Conservation (phyloP, 2,797 vertebrate species). For the Podarcis siculus region DNA sequence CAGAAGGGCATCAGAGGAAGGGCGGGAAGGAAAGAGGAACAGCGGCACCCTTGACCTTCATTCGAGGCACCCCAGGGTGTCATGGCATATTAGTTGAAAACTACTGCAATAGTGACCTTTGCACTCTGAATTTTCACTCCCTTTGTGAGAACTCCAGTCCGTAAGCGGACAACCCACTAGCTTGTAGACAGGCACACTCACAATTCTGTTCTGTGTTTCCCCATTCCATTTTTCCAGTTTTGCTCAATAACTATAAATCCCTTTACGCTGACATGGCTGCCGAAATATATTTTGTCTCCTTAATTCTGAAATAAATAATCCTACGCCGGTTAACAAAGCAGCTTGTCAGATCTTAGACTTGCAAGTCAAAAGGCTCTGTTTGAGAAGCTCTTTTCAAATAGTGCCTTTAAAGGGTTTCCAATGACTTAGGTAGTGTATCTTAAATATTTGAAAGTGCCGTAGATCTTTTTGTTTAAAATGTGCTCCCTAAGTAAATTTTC, state of each 20-base stretch:
- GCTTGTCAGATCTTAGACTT: not conserved
- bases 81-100: too few species aligned
- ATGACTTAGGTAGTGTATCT: not conserved
- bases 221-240: not conserved
- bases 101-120: too few species aligned
- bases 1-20: too few species aligned
- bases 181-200: not conserved
- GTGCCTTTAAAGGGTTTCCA: not conserved
- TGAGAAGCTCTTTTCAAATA: not conserved
- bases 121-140: too few species aligned
- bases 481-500: slow-evolving; percentile 25
- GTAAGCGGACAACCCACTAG: too few species aligned
- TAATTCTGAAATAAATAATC: slow-evolving; percentile 19
- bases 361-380: not conserved
- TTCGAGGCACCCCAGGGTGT: too few species aligned
- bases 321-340: not conserved
- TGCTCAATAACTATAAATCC: not conserved
- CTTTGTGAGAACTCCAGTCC: too few species aligned
- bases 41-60: too few species aligned
- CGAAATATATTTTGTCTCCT: rapidly evolving
- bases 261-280: not conserved
- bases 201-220: not conserved
- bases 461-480: not conserved
- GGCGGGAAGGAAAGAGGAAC: too few species aligned
- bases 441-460: not conserved